Evolutionary conservation across 2,888 invertebrate species (phyloP).

Genomic region (Andrena minutula): DNA sequence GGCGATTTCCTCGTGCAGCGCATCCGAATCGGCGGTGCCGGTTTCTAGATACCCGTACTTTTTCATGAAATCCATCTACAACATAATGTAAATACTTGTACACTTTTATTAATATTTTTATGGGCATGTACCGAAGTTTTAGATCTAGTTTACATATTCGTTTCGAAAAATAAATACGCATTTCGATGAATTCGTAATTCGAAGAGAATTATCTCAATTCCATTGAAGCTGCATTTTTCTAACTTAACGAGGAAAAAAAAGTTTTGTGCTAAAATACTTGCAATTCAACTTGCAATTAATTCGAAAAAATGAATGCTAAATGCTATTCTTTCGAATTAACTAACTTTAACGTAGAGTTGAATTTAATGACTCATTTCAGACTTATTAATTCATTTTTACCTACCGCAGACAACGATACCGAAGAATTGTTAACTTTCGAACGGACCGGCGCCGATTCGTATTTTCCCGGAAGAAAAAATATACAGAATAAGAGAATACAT

Average conservation of each 20-base stretch:
- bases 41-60: conserved; percentile 89
- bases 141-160: too few relatives aligned
- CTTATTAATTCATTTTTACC: conserved; percentile 1
- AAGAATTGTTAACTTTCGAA: not conserved
- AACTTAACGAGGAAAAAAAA: too few relatives aligned
- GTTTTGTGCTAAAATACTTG: too few relatives aligned
- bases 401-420: conserved; percentile 33
- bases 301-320: too few relatives aligned
- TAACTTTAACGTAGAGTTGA: too few relatives aligned
- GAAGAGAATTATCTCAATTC: too few relatives aligned
- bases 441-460: conserved; percentile 25
- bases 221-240: too few relatives aligned
- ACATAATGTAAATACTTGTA: not conserved
- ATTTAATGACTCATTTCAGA: not conserved
- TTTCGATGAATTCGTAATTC: too few relatives aligned
- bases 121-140: too few relatives aligned
- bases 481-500: conserved; percentile 9
- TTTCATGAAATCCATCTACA: conserved; percentile 89
- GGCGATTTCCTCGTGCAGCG: conserved; percentile 88
- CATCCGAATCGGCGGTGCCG: conserved; percentile 86
- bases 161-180: too few relatives aligned
- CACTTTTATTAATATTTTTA: not conserved
- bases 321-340: too few relatives aligned
- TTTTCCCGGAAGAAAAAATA: conserved; percentile 13
- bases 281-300: too few relatives aligned